These are phyloP conservation scores for Cyprinus carpio DNA, from an alignment of 2,113 vertebrate genomes.

Conservation along the genomic window DNA sequence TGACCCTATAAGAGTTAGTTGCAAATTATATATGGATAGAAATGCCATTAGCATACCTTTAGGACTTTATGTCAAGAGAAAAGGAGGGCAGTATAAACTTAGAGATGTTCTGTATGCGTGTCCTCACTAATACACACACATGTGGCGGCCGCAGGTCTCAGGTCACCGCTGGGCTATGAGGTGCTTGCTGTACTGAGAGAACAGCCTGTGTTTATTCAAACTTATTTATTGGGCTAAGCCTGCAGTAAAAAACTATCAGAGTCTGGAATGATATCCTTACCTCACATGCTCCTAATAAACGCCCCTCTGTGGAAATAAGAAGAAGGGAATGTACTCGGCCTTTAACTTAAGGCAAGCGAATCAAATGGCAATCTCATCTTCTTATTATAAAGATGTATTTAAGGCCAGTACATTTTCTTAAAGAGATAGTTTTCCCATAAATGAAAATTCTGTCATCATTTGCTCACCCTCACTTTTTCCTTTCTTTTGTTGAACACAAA, in stretches of 20 bases:
- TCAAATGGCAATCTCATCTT: neutral
- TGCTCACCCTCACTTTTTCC: too few species aligned
- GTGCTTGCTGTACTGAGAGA: slow-evolving; percentile 1
- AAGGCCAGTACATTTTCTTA: neutral
- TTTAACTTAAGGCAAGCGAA: slow-evolving; percentile 1
- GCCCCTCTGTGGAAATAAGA: neutral
- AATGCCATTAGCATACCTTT: neutral
- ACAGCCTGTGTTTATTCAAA: slow-evolving; percentile 59
- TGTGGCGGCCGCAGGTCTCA: neutral
- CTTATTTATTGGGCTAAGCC: slow-evolving; percentile 69
- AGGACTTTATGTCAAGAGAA: neutral
- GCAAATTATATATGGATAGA: neutral
- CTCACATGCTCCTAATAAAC: slow-evolving; percentile 44
- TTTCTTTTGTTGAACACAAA: neutral
- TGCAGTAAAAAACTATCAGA: slow-evolving; percentile 67
- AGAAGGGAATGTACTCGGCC: neutral
- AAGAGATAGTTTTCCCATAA: neutral
- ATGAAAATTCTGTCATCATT: neutral
- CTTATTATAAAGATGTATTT: neutral
- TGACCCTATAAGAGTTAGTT: neutral
- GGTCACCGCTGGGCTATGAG: neutral
- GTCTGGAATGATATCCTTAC: slow-evolving; percentile 16
- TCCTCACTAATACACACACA: neutral
- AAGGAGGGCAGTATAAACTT: neutral
- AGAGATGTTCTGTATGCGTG: neutral